Base-by-base conservation (phyloP, 2,113 vertebrate genomes). In the Hippolais icterina region DNA sequence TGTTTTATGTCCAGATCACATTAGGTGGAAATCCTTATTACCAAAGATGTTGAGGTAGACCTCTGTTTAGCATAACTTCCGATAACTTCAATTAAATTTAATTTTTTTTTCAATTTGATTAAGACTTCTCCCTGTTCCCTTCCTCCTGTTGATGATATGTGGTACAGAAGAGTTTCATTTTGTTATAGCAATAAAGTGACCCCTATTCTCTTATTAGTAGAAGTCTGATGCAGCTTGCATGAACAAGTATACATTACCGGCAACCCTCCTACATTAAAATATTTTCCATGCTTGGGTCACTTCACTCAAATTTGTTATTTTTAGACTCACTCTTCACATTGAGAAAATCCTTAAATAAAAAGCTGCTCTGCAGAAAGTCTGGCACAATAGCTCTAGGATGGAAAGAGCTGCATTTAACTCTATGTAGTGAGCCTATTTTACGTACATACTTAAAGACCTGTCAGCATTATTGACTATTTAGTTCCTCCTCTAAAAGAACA, bases 71-170 rank as follows among this genome's bases (percentile, higher is more conserved):
- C 37, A 83, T 46, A 52, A 54, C 13, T 13, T n/a, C n/a, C 11
- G 12, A 18, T 39, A 80, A 56, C 24, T 79, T 47, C 33, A 50
- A 21, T 24, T 50, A 29, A 56, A 17, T 9, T 53, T 21, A 35
- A 16, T 23, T n/a, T 33, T 69, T 68, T 49, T 47, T 74, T 21
- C 16, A 35, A n/a, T 35, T 42, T n/a, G 7, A 72, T 56, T 24
- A 59, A 37, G 15, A 47, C 10, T 49, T 39, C 20, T 59, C 7
- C 11, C 4, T 61, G 7, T 29, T 3, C 3, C 5, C 3, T 1
- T 20, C 12, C 27, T 21, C 5, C 5, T 39, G 5, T 5, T 20
- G 7, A 54, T 23, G 12, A 41, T 13, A 44, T 1, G 1, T 10
- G 4, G 13, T 39, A 76, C 11, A 75, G 22, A 54, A 54, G 19